Evolutionary conservation across 2,888 invertebrate species (phyloP).

Genomic region (Protophormia terraenovae): DNA sequence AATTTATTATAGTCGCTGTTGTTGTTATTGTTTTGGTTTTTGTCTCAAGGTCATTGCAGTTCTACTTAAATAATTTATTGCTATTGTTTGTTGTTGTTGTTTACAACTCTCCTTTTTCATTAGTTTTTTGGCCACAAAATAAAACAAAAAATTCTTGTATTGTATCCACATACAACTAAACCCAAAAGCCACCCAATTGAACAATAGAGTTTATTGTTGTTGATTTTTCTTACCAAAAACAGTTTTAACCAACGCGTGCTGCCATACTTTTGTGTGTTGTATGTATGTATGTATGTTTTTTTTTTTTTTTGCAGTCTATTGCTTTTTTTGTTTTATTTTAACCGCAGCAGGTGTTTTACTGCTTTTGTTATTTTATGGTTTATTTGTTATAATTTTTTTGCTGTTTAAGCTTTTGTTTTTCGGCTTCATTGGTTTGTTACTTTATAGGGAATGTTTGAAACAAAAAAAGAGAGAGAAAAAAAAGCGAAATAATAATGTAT

Average conservation of each 20-base stretch:
- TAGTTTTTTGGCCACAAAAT: conserved; percentile 49
- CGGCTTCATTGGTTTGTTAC: conserved; percentile 43
- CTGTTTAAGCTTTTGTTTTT: conserved; percentile 38
- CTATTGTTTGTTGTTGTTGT: conserved; percentile 26
- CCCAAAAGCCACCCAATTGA: conserved; percentile 43
- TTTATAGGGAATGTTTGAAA: not conserved
- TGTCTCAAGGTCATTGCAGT: conserved; percentile 64
- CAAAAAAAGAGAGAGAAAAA: not conserved
- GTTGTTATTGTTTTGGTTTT: not conserved
- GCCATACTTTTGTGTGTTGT: conserved; percentile 33
- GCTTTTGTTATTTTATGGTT: not conserved
- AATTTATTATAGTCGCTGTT: conserved; percentile 23
- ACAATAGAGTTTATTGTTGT: conserved; percentile 29
- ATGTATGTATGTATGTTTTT: not conserved
- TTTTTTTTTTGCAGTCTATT: too few species aligned
- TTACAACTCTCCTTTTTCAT: conserved; percentile 50
- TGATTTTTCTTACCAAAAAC: conserved; percentile 7
- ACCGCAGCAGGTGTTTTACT: conserved; percentile 54
- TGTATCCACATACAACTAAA: conserved; percentile 8
- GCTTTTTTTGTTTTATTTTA: conserved; percentile 2
- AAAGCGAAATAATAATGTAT: not conserved
- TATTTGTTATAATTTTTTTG: conserved; percentile 40
- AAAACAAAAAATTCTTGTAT: not conserved
- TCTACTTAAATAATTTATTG: conserved; percentile 60
- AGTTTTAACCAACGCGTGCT: conserved; percentile 7